Base-by-base conservation (phyloP, 2,797 vertebrate genomes). In the Microchirus variegatus region DNA sequence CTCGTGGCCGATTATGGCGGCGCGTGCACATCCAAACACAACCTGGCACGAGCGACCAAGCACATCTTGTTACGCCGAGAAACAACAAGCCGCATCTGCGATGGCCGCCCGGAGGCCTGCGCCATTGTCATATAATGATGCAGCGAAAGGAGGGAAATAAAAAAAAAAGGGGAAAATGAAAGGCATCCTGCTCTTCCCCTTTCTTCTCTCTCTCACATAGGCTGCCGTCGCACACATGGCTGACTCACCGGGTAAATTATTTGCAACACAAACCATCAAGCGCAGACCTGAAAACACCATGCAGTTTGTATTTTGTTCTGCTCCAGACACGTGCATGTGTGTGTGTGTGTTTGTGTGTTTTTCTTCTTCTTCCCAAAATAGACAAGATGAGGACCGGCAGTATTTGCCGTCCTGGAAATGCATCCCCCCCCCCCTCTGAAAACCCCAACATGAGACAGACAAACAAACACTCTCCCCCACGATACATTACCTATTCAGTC, bases 401-500 rank as follows among this genome's bases (percentile, higher is more conserved):
- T 62, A 72, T 75, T 77, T 72, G 62, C 59, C 6, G 19, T 74
- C 64, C 76, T 69, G 77, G 63, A 84, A 80, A 85, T 68, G 68
- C 70, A 55, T 54, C 76, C 79, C 79, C 78, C 62, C 76, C 79
- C 79, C 78, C 62, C 43, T 61, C 26, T 19, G 75, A 87, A 80
- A 81, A 71, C 67, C 74, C 76, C 73, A 61, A 71, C 84, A 83
- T 51, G 70, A 77, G 83, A 86, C 78, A 77, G 83, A 86, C 78
- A 85, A 87, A 89, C 84, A 86, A 89, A 83, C 84, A 78, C 77
- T 80, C 71, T 83, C 66, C 63, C 63, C 63, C 55, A 22, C 68
- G 59, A 89, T 71, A 83, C 88, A 90, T 89, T 87, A 90, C 81
- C 85, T 85, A 89, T 91, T 88, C 90, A 83, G 72, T 82, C 57